Percentiles rank a stretch among this genome's conserved stretches.
phyloP scores from a whole-genome alignment of 1,140 invertebrate species.

The Chlorops oryzae region DNA sequence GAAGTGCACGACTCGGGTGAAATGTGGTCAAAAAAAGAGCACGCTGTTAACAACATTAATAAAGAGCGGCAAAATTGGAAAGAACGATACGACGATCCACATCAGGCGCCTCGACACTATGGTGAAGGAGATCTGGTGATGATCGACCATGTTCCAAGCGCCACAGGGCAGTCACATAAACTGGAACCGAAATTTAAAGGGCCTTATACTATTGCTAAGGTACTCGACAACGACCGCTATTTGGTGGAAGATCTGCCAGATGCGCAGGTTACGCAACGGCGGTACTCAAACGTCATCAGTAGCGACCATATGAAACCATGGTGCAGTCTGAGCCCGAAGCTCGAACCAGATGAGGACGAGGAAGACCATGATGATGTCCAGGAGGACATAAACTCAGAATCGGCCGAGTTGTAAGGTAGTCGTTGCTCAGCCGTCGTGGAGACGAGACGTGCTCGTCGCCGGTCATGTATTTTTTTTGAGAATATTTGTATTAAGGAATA shows the following conservation, averaged over 20 bases:
- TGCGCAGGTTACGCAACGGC: not conserved
- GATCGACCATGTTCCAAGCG: not conserved
- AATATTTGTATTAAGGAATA: no score
- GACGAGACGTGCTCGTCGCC: no score
- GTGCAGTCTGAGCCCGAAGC: slow-evolving; percentile 1
- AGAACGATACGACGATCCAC: not conserved
- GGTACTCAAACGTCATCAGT: not conserved
- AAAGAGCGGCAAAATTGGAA: not conserved
- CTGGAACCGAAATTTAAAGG: not conserved
- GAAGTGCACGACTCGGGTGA: not conserved
- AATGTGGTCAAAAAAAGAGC: not conserved
- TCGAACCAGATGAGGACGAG: not conserved
- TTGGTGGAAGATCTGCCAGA: slow-evolving; percentile 12
- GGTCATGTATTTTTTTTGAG: no score
- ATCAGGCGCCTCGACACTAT: not conserved
- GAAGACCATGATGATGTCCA: no score
- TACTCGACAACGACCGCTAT: slow-evolving; percentile 12
- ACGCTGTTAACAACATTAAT: not conserved
- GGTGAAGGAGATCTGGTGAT: no score
- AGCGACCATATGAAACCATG: slow-evolving; percentile 17
- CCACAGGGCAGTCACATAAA: not conserved
- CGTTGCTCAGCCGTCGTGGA: no score
- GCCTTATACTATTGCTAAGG: not conserved
- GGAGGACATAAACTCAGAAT: no score
- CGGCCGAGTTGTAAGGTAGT: no score